Percentiles rank a stretch among this genome's conserved stretches.
phyloP scores from a whole-genome alignment of 2,797 vertebrate species.

The Graptemys geographica region DNA sequence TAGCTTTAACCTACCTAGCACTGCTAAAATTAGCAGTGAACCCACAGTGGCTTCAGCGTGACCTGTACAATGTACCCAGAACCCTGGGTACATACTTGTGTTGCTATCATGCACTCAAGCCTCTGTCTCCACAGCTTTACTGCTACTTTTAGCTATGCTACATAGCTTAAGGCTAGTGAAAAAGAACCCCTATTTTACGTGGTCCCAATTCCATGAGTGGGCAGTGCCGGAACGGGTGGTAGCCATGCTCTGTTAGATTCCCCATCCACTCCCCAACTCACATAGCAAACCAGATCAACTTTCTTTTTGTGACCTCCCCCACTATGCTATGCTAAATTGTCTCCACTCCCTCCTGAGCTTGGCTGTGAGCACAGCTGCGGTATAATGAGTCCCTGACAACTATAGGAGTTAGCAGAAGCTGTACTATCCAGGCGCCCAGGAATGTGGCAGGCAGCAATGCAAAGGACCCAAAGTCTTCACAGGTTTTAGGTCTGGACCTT shows the following conservation, averaged over 20 bases:
- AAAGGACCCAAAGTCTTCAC: not conserved
- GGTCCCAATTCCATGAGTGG: not conserved
- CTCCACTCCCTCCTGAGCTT: not conserved
- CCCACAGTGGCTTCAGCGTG: not conserved
- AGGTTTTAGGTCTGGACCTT: not conserved
- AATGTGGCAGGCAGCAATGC: not conserved
- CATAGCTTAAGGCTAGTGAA: not conserved
- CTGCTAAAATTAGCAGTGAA: not conserved
- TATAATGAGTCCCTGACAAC: not conserved
- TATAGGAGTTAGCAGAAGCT: not conserved
- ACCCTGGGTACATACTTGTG: not conserved
- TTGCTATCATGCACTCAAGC: not conserved
- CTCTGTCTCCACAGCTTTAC: not conserved
- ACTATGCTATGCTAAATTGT: not conserved
- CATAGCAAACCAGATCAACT: not conserved
- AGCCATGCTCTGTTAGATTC: not conserved
- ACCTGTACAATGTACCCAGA: not conserved
- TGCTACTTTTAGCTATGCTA: not conserved
- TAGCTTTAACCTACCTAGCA: not conserved
- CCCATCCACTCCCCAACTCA: not conserved
- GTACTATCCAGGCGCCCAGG: not conserved
- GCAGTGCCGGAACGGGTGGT: not conserved
- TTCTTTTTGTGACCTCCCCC: too few species aligned
- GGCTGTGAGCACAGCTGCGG: not conserved
- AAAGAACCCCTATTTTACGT: accelerated